Evolutionary conservation across 2,113 vertebrate species (phyloP), one percentile per base, ranked within the genome.

Genomic region (Cromileptes altivelis): DNA sequence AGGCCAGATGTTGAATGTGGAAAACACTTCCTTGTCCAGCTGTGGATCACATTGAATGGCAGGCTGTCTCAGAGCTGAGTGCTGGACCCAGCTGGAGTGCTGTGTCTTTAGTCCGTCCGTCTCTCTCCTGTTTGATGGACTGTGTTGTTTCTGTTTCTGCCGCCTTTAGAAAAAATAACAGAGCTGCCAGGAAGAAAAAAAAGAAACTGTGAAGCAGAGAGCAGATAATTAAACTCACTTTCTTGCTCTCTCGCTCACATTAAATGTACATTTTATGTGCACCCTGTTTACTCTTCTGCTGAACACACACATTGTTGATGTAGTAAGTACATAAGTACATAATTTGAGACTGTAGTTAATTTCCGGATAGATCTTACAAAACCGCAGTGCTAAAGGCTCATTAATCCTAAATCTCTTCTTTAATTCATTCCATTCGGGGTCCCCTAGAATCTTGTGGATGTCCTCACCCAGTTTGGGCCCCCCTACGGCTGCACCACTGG

Each of bases 21-120:
- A 84, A 84, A 90, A 79, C 63, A 30, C 75, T 63, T 78, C 78
- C 80, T 88, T 21, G 55, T 85, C 78, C 82, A 88, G 85, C 83
- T 88, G 77, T 73, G 30, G 64, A 88, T 90, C 81, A 88, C 83
- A 70, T 71, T 85, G 85, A 89, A 63, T 9, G 75, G 60, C 75
- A 75, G 69, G 11, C 62, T 62, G 83, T 90, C 76, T 70, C 13
- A 40, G 78, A 17, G 1, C 61, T 61, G 60, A 80, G 55, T 61
- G 27, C 42, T 75, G 61, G 47, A 52, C 37, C 21, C 56, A 83
- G 62, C 19, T 73, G 62, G 52, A 67, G 30, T 14, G 2, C 52
- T 55, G 52, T 76, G 57, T 81, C 49, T 73, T 80, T 23, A 72
- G 17, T 21, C 56, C 60, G 42, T 47, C 52, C 77, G 23, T 64